phyloP scores from a whole-genome alignment of 2,113 vertebrate species.

The Erpornis zantholeuca region DNA sequence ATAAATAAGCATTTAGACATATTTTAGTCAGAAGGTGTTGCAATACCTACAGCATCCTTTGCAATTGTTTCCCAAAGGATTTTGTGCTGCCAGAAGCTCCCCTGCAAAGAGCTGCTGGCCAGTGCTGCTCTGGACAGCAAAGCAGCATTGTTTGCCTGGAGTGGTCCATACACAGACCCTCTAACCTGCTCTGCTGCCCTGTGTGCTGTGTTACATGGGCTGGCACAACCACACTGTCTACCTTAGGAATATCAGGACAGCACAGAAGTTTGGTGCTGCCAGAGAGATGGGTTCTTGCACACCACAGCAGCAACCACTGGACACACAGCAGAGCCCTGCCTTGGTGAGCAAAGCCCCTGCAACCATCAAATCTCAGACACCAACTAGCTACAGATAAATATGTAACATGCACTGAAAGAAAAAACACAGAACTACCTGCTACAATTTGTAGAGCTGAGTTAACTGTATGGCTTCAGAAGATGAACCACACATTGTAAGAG shows the following conservation, averaged over 20 bases:
- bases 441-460: background rate
- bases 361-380: background rate
- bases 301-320: rapidly evolving
- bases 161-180: background rate
- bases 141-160: background rate
- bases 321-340: background rate
- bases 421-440: background rate
- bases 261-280: background rate
- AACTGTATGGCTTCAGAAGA: background rate
- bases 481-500: rapidly evolving
- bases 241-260: background rate
- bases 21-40: background rate
- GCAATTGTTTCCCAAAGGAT: background rate
- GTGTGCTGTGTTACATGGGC: rapidly evolving
- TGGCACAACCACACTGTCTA: background rate
- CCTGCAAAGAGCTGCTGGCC: background rate
- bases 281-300: background rate
- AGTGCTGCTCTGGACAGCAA: background rate
- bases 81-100: background rate
- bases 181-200: background rate
- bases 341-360: background rate
- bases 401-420: rapidly evolving
- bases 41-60: background rate
- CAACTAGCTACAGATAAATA: background rate
- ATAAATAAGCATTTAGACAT: background rate